Percentiles rank a stretch among this genome's conserved stretches.
phyloP scores from a whole-genome alignment of 2,113 vertebrate species.

The Nothoprocta pentlandii region DNA sequence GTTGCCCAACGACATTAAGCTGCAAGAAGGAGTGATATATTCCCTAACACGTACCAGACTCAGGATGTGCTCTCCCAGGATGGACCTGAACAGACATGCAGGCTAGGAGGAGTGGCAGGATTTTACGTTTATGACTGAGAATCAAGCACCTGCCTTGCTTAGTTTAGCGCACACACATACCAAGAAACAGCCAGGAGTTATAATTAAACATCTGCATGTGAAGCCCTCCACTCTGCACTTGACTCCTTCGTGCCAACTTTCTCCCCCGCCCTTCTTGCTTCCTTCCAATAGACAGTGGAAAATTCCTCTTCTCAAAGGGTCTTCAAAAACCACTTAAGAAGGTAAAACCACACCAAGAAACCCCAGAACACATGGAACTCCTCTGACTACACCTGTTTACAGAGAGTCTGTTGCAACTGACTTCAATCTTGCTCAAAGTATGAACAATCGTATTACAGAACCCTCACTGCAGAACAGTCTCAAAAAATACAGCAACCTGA shows the following conservation, averaged over 20 bases:
- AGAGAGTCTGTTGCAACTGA: conserved; percentile 23
- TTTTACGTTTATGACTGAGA: not conserved
- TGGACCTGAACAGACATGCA: not conserved
- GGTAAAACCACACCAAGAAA: not conserved
- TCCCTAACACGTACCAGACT: rapidly evolving
- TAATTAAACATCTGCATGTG: not conserved
- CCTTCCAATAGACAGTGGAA: not conserved
- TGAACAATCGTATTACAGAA: conserved; percentile 17
- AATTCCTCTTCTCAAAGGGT: not conserved
- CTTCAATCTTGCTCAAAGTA: conserved; percentile 32
- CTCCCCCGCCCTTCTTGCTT: not conserved
- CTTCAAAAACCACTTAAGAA: not conserved
- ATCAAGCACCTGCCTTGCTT: not conserved
- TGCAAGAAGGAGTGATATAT: not conserved
- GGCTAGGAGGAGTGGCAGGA: not conserved
- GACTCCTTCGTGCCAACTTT: not conserved
- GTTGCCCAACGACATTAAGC: not conserved
- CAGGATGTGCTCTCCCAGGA: not conserved
- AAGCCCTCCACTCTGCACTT: not conserved
- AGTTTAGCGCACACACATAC: not conserved
- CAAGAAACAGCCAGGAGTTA: not conserved
- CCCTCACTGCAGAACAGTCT: not conserved
- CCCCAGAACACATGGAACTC: not conserved
- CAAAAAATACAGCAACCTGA: not conserved
- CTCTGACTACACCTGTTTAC: conserved; percentile 18